Base-by-base conservation (phyloP, 1,140 invertebrate genomes). In the Zaprionus kolodkinae region DNA sequence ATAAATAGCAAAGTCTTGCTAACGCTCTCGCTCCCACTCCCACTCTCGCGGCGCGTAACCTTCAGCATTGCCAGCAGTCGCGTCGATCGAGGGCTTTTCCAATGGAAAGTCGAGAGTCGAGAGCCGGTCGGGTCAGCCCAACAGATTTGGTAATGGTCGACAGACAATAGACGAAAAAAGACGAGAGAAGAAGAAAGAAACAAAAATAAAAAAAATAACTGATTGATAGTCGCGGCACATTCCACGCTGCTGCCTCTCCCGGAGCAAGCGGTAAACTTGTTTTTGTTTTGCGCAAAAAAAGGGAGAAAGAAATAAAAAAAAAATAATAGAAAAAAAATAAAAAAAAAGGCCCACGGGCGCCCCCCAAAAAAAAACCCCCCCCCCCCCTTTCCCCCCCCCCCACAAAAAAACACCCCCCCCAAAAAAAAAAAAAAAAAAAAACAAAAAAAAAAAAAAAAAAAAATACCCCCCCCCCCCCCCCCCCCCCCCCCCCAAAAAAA, bases 221-320 rank as follows among this genome's bases (percentile, higher is more conserved):
- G 85, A 88, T 88, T 88, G 85, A 88, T 88, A 88, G 85, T 88
- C 85, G 69, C 72, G 85, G 85, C 85, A 88, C 85, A 88, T 88
- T 89, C 85, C 85, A 81, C 59, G 78, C 84, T 83, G 61, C 66
- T 65, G 17, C 27, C 55, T 69, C 38, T 45, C n/a, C 6, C 72
- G 35, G 56, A 52, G 70, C 76, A 64, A 68, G 66, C 71, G 27
- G 57, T 73, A 85, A 88, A 88, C 85, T 84, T 76, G 85, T 88
- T 88, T 86, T 78, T 74, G 54, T 78, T 81, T 74, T 77, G 77
- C 86, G 68, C 68, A 70, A 70, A 70, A 70, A 69, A 40, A 54
- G 17, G 17, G 56, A 45, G 21, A 52, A 27, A 38, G 25, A 50
- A 17, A 30, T 48, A 45, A 66, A 30, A 43, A 35, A 57, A 57